A percentile compares a stretch with the other conserved stretches of the same genome.
Conservation (phyloP, 2,113 vertebrate species). For the Chamaetylas fuelleborni region DNA sequence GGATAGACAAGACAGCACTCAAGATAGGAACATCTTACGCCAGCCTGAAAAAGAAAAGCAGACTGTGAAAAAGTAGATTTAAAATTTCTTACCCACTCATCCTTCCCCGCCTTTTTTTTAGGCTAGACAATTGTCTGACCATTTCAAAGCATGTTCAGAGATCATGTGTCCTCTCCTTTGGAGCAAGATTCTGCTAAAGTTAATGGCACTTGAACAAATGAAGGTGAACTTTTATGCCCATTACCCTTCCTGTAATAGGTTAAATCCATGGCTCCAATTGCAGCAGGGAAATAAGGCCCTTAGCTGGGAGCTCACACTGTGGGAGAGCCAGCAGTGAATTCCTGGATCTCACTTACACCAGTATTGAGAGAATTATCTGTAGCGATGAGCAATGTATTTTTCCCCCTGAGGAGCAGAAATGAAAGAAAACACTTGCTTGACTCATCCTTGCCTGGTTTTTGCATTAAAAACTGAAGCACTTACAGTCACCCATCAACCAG, state of each 20-base stretch:
- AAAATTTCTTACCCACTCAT: not conserved
- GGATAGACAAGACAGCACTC: not conserved
- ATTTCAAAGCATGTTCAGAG: not conserved
- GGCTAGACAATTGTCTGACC: not conserved
- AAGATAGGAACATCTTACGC: not conserved
- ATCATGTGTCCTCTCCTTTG: not conserved
- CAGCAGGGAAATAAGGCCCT: not conserved
- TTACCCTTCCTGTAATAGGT: not conserved
- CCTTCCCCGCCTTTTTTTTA: accelerated
- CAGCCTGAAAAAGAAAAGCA: not conserved
- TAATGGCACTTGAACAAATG: not conserved
- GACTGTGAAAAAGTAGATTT: not conserved
- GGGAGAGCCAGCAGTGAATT: not conserved
- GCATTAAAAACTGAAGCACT: not conserved
- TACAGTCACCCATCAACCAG: not conserved
- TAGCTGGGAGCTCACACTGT: not conserved
- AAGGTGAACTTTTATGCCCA: not conserved
- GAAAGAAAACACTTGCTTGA: slow-evolving; percentile 33
- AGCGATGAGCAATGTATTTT: not conserved
- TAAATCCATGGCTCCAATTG: not conserved
- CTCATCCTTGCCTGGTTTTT: not conserved
- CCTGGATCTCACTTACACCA: not conserved
- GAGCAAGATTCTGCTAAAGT: not conserved
- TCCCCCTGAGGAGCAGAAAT: not conserved
- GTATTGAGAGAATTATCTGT: not conserved